These are phyloP conservation scores for Seira sanloemensis DNA, from an alignment of 2,888 invertebrate species.

Conservation along the genomic window DNA sequence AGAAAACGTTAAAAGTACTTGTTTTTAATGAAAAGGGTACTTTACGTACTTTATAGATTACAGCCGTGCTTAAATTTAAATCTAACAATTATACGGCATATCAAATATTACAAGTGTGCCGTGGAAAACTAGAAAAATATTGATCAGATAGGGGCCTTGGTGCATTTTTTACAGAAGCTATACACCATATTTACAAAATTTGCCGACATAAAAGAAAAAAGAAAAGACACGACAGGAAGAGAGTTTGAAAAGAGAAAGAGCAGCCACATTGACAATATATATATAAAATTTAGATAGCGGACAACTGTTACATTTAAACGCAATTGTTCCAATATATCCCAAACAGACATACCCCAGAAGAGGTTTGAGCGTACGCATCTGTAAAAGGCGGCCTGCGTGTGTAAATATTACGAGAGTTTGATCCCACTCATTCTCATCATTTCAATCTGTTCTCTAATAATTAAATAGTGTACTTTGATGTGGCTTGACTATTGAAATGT, in stretches of 20 bases:
- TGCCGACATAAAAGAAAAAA: too few relatives aligned
- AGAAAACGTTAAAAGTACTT: background rate
- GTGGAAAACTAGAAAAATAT: background rate
- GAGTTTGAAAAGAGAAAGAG: constrained; percentile 28
- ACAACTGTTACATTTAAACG: too few relatives aligned
- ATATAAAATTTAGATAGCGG: too few relatives aligned
- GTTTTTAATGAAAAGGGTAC: background rate
- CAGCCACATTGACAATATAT: constrained; percentile 46
- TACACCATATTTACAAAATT: background rate
- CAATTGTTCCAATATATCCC: constrained; percentile 43
- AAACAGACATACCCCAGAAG: too few relatives aligned
- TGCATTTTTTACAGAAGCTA: background rate
- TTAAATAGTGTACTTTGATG: too few relatives aligned
- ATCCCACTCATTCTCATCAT: too few relatives aligned
- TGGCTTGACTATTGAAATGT: too few relatives aligned
- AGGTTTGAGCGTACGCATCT: too few relatives aligned
- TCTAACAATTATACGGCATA: background rate
- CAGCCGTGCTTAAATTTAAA: background rate
- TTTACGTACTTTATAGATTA: background rate
- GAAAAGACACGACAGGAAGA: background rate
- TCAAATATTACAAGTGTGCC: background rate
- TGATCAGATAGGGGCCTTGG: background rate
- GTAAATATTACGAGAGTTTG: too few relatives aligned
- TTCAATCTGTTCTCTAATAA: too few relatives aligned
- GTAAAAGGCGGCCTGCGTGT: too few relatives aligned